These are phyloP conservation scores for Caenorhabditis sulstoni DNA, from an alignment of 2,888 invertebrate genomes.

Conservation along the genomic window DNA sequence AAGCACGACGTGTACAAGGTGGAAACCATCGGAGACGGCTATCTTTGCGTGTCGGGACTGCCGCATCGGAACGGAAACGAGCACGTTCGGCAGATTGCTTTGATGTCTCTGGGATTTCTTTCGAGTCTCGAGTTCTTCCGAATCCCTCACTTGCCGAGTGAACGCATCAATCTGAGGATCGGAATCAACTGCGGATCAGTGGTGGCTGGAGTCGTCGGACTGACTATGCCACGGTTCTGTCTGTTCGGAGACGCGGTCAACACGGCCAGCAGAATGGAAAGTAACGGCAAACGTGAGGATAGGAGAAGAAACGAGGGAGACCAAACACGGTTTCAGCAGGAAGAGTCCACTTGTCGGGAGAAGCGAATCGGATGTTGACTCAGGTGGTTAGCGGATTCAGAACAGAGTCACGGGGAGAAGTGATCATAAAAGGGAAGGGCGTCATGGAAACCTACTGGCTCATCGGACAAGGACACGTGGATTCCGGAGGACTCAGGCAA, in stretches of 20 bases:
- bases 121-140: constrained; percentile 62
- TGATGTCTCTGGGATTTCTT: constrained; percentile 63
- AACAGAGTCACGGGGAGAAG: constrained; percentile 73
- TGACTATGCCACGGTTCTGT: constrained; percentile 74
- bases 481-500: too few relatives aligned
- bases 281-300: constrained; percentile 68
- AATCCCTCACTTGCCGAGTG: constrained; percentile 66
- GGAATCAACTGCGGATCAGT: constrained; percentile 71
- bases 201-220: constrained; percentile 72
- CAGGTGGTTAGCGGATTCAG: constrained; percentile 70
- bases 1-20: constrained; percentile 79
- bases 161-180: constrained; percentile 69
- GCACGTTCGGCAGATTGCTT: constrained; percentile 63
- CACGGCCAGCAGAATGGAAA: constrained; percentile 73
- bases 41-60: constrained; percentile 70
- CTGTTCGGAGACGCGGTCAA: constrained; percentile 76
- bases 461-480: constrained; percentile 5
- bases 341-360: constrained; percentile 71
- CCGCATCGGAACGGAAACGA: constrained; percentile 72
- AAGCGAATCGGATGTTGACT: constrained; percentile 69
- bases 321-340: constrained; percentile 62
- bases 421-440: constrained; percentile 73
- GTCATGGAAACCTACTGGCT: constrained; percentile 75
- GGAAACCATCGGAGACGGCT: constrained; percentile 74
- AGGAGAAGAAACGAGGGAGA: neutral